Evolutionary conservation across 2,113 vertebrate genomes (phyloP).

Genomic region (Chloropsis cyanopogon): DNA sequence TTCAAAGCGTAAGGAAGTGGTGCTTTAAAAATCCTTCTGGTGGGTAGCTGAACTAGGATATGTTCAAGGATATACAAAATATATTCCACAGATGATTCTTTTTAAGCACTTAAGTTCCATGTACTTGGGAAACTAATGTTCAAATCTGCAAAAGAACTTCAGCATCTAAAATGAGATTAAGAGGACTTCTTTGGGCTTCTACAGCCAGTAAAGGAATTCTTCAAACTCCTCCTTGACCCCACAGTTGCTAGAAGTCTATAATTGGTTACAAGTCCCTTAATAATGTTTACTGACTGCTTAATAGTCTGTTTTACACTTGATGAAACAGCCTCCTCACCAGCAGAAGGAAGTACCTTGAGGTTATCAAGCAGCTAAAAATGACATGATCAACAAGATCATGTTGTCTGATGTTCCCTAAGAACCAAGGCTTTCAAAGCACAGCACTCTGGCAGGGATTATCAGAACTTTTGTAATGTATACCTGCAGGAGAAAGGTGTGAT

Average conservation of each 20-base stretch:
- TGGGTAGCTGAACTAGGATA: neutral
- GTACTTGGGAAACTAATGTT: neutral
- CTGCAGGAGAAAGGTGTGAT: neutral
- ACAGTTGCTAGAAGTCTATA: neutral
- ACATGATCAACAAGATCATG: neutral
- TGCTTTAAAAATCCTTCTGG: neutral
- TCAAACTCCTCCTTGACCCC: neutral
- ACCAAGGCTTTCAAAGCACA: neutral
- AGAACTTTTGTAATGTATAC: neutral
- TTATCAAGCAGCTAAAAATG: neutral
- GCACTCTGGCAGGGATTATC: neutral
- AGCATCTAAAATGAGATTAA: neutral
- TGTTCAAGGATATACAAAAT: neutral
- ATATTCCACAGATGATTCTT: neutral
- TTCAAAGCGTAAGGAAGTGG: neutral
- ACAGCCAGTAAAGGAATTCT: neutral
- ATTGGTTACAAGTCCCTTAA: neutral
- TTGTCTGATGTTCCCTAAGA: neutral
- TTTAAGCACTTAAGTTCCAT: neutral
- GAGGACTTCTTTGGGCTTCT: neutral
- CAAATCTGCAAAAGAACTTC: neutral
- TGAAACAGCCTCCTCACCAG: neutral
- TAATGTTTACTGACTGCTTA: slow-evolving; percentile 8
- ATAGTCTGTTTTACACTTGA: neutral
- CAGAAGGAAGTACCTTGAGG: neutral